Evolutionary conservation across 1,140 invertebrate species (phyloP).

Genomic region (Hermatobates lingyangjiaoensis): DNA sequence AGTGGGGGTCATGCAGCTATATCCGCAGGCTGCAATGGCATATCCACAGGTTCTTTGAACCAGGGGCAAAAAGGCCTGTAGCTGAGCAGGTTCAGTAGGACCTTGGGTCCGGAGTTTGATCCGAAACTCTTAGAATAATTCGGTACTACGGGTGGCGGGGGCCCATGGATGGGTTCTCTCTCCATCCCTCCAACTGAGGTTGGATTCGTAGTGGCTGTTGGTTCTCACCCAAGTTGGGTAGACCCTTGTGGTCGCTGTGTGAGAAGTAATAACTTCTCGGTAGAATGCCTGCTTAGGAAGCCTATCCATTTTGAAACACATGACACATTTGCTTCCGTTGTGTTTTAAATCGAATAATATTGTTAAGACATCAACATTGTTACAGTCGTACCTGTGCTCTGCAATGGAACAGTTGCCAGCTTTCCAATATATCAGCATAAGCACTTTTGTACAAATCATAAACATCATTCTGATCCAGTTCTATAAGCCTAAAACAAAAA

Average conservation of each 20-base stretch:
- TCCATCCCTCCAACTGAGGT: no score
- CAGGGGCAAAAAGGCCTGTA: no score
- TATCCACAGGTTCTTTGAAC: no score
- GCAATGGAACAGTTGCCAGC: constrained; percentile 63
- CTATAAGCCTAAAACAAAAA: constrained; percentile 24
- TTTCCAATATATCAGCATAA: constrained; percentile 75
- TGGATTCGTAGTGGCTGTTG: neutral
- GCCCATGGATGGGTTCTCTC: no score
- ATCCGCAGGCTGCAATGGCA: no score
- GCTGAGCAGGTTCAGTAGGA: no score
- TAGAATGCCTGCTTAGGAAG: no score
- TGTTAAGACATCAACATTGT: constrained; percentile 5
- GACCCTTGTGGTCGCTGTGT: neutral
- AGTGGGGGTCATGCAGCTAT: no score
- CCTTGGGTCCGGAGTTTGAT: no score
- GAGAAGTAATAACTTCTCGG: neutral
- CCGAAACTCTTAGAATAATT: no score
- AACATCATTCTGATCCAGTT: constrained; percentile 33
- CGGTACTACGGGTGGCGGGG: no score
- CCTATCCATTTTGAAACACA: no score
- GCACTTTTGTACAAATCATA: constrained; percentile 74
- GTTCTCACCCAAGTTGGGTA: neutral
- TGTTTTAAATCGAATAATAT: neutral
- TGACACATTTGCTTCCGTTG: neutral
- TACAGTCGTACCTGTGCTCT: constrained; percentile 37